phyloP scores from a whole-genome alignment of 2,113 vertebrate species.

The Conger conger region DNA sequence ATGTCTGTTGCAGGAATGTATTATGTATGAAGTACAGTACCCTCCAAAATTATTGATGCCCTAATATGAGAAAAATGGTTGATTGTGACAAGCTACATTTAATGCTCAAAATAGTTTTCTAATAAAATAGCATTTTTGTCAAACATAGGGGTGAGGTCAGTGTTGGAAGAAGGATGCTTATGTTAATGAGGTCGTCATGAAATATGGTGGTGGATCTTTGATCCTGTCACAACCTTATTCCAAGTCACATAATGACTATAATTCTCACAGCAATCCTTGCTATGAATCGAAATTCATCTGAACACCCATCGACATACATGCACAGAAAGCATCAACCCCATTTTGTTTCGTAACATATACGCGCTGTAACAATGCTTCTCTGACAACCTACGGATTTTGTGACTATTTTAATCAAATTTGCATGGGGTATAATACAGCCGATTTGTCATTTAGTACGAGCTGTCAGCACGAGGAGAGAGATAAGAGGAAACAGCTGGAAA shows the following conservation, averaged over 20 bases:
- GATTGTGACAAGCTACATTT: no score
- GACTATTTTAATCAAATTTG: conserved; percentile 80
- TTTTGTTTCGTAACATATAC: conserved; percentile 18
- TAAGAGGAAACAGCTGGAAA: conserved; percentile 85
- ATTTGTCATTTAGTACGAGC: conserved; percentile 81
- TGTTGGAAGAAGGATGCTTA: no score
- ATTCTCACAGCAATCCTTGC: not conserved
- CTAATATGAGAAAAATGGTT: no score
- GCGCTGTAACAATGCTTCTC: not conserved
- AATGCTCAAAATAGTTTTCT: no score
- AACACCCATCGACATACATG: not conserved
- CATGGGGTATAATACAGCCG: conserved; percentile 76
- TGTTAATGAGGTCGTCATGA: no score
- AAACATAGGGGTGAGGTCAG: no score
- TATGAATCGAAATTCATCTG: not conserved
- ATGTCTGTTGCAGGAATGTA: no score
- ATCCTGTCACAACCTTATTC: not conserved
- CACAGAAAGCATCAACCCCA: not conserved
- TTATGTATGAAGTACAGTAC: no score
- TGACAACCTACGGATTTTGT: conserved; percentile 54
- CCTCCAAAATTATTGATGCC: no score
- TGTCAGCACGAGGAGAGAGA: conserved; percentile 77
- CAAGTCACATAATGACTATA: not conserved
- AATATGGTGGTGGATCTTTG: no score
- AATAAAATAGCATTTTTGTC: no score